Conservation (phyloP, 2,888 invertebrate genomes). For the Tipula lateralis region DNA sequence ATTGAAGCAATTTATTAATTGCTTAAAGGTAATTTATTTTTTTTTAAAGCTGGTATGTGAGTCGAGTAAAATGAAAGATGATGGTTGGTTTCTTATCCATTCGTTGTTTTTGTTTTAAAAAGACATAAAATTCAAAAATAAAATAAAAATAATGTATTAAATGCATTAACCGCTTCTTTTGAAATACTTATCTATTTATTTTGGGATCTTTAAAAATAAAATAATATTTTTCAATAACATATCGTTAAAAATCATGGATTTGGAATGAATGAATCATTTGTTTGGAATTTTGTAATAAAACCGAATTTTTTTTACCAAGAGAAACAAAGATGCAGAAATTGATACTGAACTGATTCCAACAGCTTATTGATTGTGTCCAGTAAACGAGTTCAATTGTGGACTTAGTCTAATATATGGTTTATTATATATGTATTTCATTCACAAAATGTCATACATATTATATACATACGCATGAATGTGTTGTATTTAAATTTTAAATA, state of each 20-base stretch:
- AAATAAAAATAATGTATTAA: background rate
- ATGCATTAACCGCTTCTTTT: slow-evolving; percentile 24
- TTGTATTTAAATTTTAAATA: background rate
- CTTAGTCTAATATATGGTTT: background rate
- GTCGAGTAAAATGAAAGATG: background rate
- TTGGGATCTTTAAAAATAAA: slow-evolving; percentile 15
- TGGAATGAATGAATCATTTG: background rate
- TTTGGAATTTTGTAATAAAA: background rate
- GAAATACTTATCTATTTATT: slow-evolving; percentile 24
- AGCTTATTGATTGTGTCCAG: background rate
- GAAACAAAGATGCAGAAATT: slow-evolving; percentile 9
- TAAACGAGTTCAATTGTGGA: background rate
- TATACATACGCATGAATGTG: background rate
- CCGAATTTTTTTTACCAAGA: background rate
- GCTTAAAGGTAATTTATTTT: slow-evolving; percentile 3
- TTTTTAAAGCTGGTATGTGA: background rate
- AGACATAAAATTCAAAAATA: background rate
- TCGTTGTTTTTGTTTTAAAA: background rate
- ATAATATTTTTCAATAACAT: background rate
- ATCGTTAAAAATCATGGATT: slow-evolving; percentile 19
- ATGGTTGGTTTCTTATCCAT: slow-evolving; percentile 5
- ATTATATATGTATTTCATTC: background rate
- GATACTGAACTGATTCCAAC: background rate
- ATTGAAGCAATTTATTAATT: slow-evolving; percentile 11
- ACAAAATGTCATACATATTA: background rate